Percentiles rank a stretch among this genome's conserved stretches.
Evolutionary conservation across 2,888 invertebrate genomes (phyloP).

Genomic region (Hirtodrosophila trivittata): DNA sequence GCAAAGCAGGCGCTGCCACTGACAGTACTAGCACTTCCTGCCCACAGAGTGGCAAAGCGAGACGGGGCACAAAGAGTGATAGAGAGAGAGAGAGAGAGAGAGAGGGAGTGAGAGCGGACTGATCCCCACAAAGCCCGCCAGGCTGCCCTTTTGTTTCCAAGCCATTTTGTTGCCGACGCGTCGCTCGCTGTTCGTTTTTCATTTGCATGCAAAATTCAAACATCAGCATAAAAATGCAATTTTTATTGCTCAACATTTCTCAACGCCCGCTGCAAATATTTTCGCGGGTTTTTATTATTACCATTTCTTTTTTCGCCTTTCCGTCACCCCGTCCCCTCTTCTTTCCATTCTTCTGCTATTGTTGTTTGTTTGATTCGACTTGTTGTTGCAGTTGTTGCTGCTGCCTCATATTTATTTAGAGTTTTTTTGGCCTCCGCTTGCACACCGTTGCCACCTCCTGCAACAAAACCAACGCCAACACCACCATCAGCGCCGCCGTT

Average conservation of each 20-base stretch:
- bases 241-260: slow-evolving; percentile 82
- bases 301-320: slow-evolving; percentile 38
- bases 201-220: slow-evolving; percentile 83
- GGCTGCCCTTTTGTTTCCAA: slow-evolving; percentile 61
- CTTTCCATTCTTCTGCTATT: slow-evolving; percentile 40
- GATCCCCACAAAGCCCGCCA: slow-evolving; percentile 45
- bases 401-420: slow-evolving; percentile 74
- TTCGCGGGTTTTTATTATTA: slow-evolving; percentile 79
- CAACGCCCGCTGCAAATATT: slow-evolving; percentile 80
- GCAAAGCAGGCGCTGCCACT: slow-evolving; percentile 63
- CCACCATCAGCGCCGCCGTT: slow-evolving; percentile 1
- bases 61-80: background rate
- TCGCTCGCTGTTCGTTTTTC: slow-evolving; percentile 66
- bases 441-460: slow-evolving; percentile 36
- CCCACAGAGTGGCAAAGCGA: slow-evolving; percentile 11
- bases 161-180: slow-evolving; percentile 67
- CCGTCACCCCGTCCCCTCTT: slow-evolving; percentile 3
- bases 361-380: slow-evolving; percentile 68
- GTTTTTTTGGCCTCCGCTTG: slow-evolving; percentile 50
- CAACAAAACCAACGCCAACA: slow-evolving; percentile 5
- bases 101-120: slow-evolving; percentile 6
- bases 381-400: slow-evolving; percentile 40
- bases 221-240: slow-evolving; percentile 83
- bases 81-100: slow-evolving; percentile 1
- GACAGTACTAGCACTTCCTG: slow-evolving; percentile 71